Conservation (phyloP, 2,888 invertebrate species). For the Ophion ventricosus region DNA sequence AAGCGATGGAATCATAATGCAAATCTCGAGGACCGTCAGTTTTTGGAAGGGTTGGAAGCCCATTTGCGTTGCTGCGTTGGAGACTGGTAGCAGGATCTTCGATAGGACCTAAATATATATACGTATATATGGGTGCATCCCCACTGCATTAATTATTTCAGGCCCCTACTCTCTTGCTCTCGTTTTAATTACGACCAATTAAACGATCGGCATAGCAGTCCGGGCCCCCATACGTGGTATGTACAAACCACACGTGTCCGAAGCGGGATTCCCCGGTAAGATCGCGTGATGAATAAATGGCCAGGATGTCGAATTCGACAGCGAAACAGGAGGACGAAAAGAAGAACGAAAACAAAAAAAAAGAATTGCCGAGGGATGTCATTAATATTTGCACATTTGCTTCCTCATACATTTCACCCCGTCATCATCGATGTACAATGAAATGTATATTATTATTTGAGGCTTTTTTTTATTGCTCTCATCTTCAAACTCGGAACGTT, state of each 20-base stretch:
- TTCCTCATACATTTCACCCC: conserved; percentile 23
- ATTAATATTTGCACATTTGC: conserved; percentile 43
- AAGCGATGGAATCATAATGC: too few species aligned
- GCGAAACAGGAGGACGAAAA: conserved; percentile 9
- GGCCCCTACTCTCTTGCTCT: conserved; percentile 53
- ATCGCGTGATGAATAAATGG: conserved; percentile 62
- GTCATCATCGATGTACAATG: neutral
- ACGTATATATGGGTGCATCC: neutral
- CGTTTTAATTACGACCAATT: conserved; percentile 65
- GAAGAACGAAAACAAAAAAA: neutral
- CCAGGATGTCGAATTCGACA: conserved; percentile 26
- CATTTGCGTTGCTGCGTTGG: too few species aligned
- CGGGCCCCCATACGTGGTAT: conserved; percentile 49
- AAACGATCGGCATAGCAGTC: conserved; percentile 61
- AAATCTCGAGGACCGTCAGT: too few species aligned
- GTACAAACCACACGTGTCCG: conserved; percentile 54
- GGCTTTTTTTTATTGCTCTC: conserved; percentile 1
- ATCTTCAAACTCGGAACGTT: neutral
- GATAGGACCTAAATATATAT: neutral
- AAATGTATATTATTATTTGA: conserved; percentile 24
- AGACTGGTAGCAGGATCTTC: too few species aligned
- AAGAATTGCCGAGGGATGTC: neutral
- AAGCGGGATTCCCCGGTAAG: conserved; percentile 56
- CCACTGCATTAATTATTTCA: conserved; percentile 57
- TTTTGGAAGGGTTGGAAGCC: too few species aligned